Base-by-base conservation (phyloP, 2,888 invertebrate genomes). In the Homarus gammarus region DNA sequence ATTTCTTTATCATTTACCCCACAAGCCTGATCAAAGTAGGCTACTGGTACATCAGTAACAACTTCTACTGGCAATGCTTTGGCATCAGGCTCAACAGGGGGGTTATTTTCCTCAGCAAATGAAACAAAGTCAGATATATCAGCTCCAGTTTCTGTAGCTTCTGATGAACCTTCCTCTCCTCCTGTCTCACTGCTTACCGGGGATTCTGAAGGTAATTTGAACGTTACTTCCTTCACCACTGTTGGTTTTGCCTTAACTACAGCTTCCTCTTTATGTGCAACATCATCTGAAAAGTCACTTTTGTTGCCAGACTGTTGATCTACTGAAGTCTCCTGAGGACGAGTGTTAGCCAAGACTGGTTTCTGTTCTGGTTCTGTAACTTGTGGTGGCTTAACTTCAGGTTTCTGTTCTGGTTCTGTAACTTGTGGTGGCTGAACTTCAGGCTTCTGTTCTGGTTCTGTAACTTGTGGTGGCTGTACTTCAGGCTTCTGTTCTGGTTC, bases 141-240 rank as follows among this genome's bases (percentile, higher is more conserved):
- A 18, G 91, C 92, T 27, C 92, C 92, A 15, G 92, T 92, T 61
- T 92, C 92, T 73, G 92, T 90, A n/a, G 88, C 90, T 40, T 89
- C 92, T 27, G 92, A 92, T 10, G 90, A 90, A 8, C 64, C 83
- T 38, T 91, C 90, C 27, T 81, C 91, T 22, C 61, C 75, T 22
- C 78, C 86, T 27, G 77, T 61, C n/a, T 82, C 85, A 51, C 86
- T 75, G 70, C 77, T 84, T 78, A 40, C n/a, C 10, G 77, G 56
- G 12, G 44, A 27, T 27, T 72, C 49, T 12, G 84, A 70, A 38
- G 87, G 84, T 8, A 82, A 70, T 68, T 81, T 84, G 22, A 73
- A 56, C 15, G 89, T 61, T n/a, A 72, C 79, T 73, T 84, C 84
- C 5, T 70, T 79, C 36, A 18, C 18, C 22, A 36, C 73, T 51